Evolutionary conservation across 2,888 invertebrate species (phyloP), one percentile per base, ranked within the genome.

Genomic region (Xylophagus ater): DNA sequence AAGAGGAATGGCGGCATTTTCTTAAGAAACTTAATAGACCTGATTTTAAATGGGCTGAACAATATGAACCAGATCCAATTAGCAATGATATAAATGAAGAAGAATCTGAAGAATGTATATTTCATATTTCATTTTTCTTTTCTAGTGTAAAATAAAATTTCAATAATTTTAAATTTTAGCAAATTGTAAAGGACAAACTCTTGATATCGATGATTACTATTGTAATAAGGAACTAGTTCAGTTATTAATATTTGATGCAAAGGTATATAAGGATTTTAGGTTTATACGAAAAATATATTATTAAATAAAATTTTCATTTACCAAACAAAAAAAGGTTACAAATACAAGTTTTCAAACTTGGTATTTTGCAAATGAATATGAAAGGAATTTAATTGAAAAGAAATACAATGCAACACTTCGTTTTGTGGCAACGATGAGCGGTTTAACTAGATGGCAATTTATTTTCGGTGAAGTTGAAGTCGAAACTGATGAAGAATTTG

Each of bases 371-470:
- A 67, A 65, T 31, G 57, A 65, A 0, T 60, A 66, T 13, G 74
- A 78, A 39, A 56, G 63, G 45, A 58, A 68, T 4, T 54, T 84
- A 10, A 76, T 83, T 3, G 60, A 70, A 37, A 19, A n/a, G n/a
- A 62, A 66, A 29, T 88, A 84, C 53, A 79, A 81, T 46, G 81
- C 82, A 4, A 78, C 78, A 28, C 65, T 87, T 13, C 71, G 87
- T 30, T 90, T 87, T 58, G 79, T 89, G 17, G 83, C 88, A 1
- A 90, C 92, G 0, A 83, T 89, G 60, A 88, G 88, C 54, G 92
- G 92, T 0, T 65, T 92, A 1, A 88, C 89, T 0, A 70, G 89
- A 37, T 90, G 90, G 88, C 82, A 88, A 58, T 78, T 81, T 49
- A 73, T 81, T 30, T 70, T 69, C 41, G 74, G 70, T 13, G 77